These are phyloP conservation scores for Trachymyrmex cornetzi DNA, from an alignment of 1,140 invertebrate genomes.

Conservation along the genomic window DNA sequence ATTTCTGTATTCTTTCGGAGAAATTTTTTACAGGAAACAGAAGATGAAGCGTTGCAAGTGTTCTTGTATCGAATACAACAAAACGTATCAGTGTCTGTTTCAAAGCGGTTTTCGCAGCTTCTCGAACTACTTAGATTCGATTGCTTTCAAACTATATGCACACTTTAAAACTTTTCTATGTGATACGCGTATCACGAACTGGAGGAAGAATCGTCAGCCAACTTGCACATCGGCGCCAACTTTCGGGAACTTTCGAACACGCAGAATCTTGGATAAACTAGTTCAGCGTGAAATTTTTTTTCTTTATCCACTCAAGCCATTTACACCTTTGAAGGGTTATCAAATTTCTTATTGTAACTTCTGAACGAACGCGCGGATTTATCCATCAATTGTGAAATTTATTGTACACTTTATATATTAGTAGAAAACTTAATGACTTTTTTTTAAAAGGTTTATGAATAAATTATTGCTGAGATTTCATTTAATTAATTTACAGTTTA, in stretches of 20 bases:
- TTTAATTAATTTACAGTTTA: not conserved
- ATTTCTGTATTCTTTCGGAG: constrained; percentile 9
- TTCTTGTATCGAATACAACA: not conserved
- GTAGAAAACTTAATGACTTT: not conserved
- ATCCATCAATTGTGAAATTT: constrained; percentile 9
- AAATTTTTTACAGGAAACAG: constrained; percentile 5
- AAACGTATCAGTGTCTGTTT: constrained; percentile 35
- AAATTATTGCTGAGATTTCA: not conserved
- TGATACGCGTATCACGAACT: constrained; percentile 51
- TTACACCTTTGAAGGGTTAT: constrained; percentile 29
- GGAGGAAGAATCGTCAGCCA: constrained; percentile 36
- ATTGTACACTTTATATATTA: not conserved
- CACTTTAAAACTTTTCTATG: constrained; percentile 51
- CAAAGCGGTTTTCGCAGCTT: constrained; percentile 54
- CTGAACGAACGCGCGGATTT: not conserved
- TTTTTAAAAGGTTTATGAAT: not conserved
- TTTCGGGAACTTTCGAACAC: constrained; percentile 31
- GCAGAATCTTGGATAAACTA: constrained; percentile 32
- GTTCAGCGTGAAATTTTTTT: constrained; percentile 40
- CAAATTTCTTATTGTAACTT: constrained; percentile 11
- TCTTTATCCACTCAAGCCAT: constrained; percentile 13
- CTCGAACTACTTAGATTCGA: constrained; percentile 56
- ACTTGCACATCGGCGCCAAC: constrained; percentile 35
- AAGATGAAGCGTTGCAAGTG: constrained; percentile 41
- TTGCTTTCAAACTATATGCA: constrained; percentile 58